Evolutionary conservation across 2,888 invertebrate genomes (phyloP).

Genomic region (Cyrtodaria siliqua): DNA sequence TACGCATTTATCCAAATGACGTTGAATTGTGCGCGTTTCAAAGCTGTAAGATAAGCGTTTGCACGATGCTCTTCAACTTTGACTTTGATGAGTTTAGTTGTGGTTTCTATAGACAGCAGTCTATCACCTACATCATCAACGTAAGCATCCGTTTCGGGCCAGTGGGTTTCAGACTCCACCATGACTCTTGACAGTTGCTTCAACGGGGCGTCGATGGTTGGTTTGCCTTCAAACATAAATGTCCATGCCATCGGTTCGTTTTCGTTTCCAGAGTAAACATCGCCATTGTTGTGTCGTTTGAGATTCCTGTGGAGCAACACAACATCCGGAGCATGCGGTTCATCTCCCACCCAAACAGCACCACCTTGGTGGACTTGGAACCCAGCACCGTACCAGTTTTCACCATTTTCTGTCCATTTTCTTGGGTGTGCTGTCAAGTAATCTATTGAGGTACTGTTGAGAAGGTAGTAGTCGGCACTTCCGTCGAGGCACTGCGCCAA

Average conservation of each 20-base stretch:
- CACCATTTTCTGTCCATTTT: slow-evolving; percentile 42
- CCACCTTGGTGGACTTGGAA: slow-evolving; percentile 73
- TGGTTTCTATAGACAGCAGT: slow-evolving; percentile 52
- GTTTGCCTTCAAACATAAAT: slow-evolving; percentile 73
- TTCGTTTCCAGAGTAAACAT: slow-evolving; percentile 28
- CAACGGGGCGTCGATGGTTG: slow-evolving; percentile 62
- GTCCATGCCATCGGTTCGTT: slow-evolving; percentile 70
- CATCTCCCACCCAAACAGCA: slow-evolving; percentile 78
- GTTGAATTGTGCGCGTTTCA: slow-evolving; percentile 72
- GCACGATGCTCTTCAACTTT: slow-evolving; percentile 79
- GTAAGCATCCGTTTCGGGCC: slow-evolving; percentile 68
- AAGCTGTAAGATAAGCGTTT: slow-evolving; percentile 75
- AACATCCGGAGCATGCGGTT: slow-evolving; percentile 74
- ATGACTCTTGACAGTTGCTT: slow-evolving; percentile 70
- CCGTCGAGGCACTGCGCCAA: slow-evolving; percentile 76
- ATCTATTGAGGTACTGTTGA: slow-evolving; percentile 69
- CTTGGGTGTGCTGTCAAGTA: slow-evolving; percentile 61
- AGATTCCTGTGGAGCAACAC: slow-evolving; percentile 74
- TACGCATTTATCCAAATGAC: slow-evolving; percentile 80
- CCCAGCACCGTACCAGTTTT: slow-evolving; percentile 75
- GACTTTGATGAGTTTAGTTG: slow-evolving; percentile 70
- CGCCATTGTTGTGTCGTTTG: slow-evolving; percentile 29
- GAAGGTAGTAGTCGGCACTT: slow-evolving; percentile 62
- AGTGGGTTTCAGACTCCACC: slow-evolving; percentile 60
- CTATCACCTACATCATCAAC: slow-evolving; percentile 75